Evolutionary conservation across 2,888 invertebrate species (phyloP), one percentile per base, ranked within the genome.

Genomic region (Candidula unifasciata): DNA sequence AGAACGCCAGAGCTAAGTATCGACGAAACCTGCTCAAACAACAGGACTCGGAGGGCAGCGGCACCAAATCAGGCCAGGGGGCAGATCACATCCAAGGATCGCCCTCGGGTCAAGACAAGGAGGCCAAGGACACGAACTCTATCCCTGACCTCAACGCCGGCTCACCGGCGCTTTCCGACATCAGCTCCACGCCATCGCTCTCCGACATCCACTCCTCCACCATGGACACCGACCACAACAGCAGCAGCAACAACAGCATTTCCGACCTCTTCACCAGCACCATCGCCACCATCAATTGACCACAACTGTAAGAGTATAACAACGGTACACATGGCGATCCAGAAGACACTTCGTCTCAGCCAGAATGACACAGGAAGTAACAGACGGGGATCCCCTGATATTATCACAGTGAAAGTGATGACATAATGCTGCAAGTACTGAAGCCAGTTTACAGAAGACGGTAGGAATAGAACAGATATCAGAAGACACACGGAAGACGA

Each of bases 1-100:
- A 99, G 95, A 99, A 99, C 93, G 99, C 99, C 0, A 95, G 99
- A 80, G 99, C 99, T 64, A 99, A 99, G 95, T 99, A 98, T 97
- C 96, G 99, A 88, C 96, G 99, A 80, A 98, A 97, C 95, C 96
- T 97, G 94, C 87, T 92, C 78, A 92, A 92, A 82, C 91, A 91
- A 80, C 90, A 91, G 52, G 89, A 89, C 77, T 87, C 88, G 16
- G 87, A 83, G 80, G 83, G 77, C n/a, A 80, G 35, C 54, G 77
- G 73, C 6, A 27, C 80, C 30, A 83, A 84, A 35, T 44, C 83
- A 16, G 78, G 82, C 1, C 76, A 78, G 24, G 84, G 85, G 35
- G 54, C 52, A 66, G 80, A 66, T 57, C 66, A 60, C 54, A 57
- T 73, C 2, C 71, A 83, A 18, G 82, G 80, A 10, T 82, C 85